Evolutionary conservation across 2,113 vertebrate genomes (phyloP).

Genomic region (Grallaria varia): DNA sequence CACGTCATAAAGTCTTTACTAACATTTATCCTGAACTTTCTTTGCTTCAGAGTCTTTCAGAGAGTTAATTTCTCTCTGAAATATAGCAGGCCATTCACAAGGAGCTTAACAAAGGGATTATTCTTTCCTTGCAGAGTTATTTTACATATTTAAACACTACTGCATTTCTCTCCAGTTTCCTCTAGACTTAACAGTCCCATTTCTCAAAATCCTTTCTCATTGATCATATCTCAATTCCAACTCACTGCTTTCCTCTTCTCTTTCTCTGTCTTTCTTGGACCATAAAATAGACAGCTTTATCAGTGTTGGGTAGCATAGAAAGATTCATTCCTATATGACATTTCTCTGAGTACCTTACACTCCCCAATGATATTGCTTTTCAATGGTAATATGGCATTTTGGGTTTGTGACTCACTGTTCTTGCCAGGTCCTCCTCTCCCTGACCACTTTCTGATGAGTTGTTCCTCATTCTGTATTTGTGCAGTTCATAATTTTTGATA

Average conservation of each 20-base stretch:
- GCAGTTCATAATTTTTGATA: background rate
- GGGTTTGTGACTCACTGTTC: background rate
- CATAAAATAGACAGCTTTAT: background rate
- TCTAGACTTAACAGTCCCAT: background rate
- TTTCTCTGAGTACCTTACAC: background rate
- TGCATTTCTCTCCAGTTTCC: background rate
- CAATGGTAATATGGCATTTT: background rate
- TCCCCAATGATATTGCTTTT: background rate
- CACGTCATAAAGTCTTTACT: background rate
- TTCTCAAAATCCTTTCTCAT: background rate
- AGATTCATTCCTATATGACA: background rate
- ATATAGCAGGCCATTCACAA: background rate
- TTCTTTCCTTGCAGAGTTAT: background rate
- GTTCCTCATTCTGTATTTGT: background rate
- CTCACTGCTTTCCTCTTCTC: background rate
- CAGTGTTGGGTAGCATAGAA: background rate
- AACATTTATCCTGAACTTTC: background rate
- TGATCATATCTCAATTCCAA: background rate
- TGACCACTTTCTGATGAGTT: background rate
- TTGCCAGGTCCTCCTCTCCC: background rate
- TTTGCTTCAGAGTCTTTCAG: background rate
- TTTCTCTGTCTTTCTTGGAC: background rate
- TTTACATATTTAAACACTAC: background rate
- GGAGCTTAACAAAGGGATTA: background rate
- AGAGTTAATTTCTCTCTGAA: background rate